Evolutionary conservation across 2,797 vertebrate genomes (phyloP).

Genomic region (Rhabdophis nuchalis): DNA sequence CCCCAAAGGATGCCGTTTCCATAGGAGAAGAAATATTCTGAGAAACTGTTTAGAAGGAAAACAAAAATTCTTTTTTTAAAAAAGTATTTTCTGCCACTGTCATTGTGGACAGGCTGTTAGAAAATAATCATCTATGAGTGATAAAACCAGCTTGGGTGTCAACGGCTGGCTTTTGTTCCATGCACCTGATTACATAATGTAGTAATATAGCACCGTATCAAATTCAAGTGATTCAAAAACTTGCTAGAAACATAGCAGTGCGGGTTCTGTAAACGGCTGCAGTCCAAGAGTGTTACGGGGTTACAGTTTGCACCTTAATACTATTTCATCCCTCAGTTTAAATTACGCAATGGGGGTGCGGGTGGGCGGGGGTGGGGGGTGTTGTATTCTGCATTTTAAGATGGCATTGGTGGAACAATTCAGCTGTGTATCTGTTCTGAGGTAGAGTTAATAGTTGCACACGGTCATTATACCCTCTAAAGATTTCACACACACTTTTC

Average conservation of each 20-base stretch:
- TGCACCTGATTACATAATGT: slow-evolving; percentile 36
- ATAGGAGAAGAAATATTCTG: slow-evolving; percentile 33
- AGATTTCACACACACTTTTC: neutral
- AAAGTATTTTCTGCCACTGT: slow-evolving; percentile 39
- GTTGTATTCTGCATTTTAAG: slow-evolving; percentile 19
- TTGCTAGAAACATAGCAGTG: slow-evolving; percentile 56
- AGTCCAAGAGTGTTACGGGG: slow-evolving; percentile 38
- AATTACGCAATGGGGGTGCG: slow-evolving; percentile 3
- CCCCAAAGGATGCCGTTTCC: slow-evolving; percentile 25
- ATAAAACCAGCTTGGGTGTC: slow-evolving; percentile 35
- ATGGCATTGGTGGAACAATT: slow-evolving; percentile 31
- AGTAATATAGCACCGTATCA: slow-evolving; percentile 73
- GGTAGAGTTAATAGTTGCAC: slow-evolving; percentile 68
- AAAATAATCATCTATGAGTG: slow-evolving; percentile 43
- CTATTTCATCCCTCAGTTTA: slow-evolving; percentile 42
- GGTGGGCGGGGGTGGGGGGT: neutral
- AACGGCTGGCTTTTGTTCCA: slow-evolving; percentile 19
- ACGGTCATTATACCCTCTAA: slow-evolving; percentile 44
- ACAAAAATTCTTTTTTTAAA: slow-evolving; percentile 1
- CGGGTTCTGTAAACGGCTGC: slow-evolving; percentile 33
- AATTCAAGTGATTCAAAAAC: slow-evolving; percentile 69
- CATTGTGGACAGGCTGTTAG: slow-evolving; percentile 51
- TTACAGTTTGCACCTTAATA: slow-evolving; percentile 23
- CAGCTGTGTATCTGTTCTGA: slow-evolving; percentile 61
- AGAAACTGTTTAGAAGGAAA: slow-evolving; percentile 58